Evolutionary conservation across 2,797 vertebrate genomes (phyloP).

Genomic region (Brotula barbata): DNA sequence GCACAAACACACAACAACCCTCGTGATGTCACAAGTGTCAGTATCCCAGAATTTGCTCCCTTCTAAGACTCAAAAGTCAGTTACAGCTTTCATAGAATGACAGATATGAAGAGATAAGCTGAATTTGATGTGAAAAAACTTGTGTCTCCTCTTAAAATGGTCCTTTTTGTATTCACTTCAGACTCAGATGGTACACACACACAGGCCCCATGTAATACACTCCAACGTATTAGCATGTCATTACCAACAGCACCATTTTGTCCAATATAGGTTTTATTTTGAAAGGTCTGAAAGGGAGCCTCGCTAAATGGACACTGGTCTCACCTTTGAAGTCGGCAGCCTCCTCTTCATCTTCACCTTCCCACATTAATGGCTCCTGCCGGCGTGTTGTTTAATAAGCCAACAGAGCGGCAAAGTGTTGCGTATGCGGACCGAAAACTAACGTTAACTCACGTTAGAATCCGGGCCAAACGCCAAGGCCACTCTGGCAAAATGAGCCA

Average conservation of each 20-base stretch:
- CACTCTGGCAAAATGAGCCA: not conserved
- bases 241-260: not conserved
- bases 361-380: slow-evolving; percentile 48
- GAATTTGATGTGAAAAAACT: no score
- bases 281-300: not conserved
- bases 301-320: slow-evolving; percentile 5
- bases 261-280: not conserved
- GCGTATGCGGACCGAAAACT: slow-evolving; percentile 27
- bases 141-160: no score
- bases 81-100: no score
- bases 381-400: slow-evolving; percentile 24
- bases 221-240: no score
- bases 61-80: no score
- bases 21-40: no score
- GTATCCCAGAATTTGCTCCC: no score
- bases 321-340: slow-evolving; percentile 44
- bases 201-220: no score
- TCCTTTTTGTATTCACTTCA: no score
- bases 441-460: slow-evolving; percentile 5
- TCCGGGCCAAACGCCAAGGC: not conserved
- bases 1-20: no score
- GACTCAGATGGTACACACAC: no score
- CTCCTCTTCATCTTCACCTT: slow-evolving; percentile 46
- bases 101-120: no score
- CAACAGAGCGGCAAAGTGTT: slow-evolving; percentile 40